A percentile compares a stretch with the other conserved stretches of the same genome.
Conservation (phyloP, 2,113 vertebrate species). For the Sylvilagus bachmani region DNA sequence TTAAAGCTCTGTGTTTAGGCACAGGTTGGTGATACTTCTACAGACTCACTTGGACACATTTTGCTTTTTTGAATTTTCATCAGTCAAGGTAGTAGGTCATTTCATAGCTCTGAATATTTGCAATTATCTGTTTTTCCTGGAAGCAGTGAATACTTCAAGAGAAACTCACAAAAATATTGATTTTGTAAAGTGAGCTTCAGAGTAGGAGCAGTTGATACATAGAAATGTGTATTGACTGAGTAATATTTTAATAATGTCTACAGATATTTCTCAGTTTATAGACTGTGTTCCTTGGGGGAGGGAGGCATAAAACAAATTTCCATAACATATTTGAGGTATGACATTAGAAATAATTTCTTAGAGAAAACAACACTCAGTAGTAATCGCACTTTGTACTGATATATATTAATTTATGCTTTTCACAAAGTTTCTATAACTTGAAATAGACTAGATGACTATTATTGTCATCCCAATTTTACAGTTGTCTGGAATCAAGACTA, state of each 20-base stretch:
- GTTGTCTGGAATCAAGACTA: background rate
- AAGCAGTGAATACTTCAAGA: conserved; percentile 28
- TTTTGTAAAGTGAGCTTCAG: conserved; percentile 59
- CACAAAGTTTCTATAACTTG: background rate
- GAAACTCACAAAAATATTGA: conserved; percentile 37
- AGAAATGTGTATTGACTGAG: conserved; percentile 55
- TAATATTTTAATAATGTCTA: conserved; percentile 50
- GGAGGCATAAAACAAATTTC: conserved; percentile 40
- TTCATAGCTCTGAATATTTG: conserved; percentile 32
- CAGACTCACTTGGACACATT: background rate
- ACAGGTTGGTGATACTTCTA: background rate
- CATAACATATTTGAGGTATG: background rate
- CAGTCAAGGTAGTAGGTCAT: background rate
- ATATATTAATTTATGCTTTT: conserved; percentile 27
- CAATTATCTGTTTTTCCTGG: conserved; percentile 4
- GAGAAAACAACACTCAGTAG: background rate
- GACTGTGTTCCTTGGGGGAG: background rate
- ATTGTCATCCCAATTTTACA: background rate
- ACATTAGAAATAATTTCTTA: background rate
- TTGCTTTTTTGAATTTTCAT: conserved; percentile 7
- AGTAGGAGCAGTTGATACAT: conserved; percentile 23
- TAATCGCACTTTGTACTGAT: background rate
- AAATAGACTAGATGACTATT: background rate
- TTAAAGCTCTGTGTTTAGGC: background rate
- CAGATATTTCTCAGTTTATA: conserved; percentile 35